phyloP scores from a whole-genome alignment of 1,140 invertebrate species.

The Antheraea mylitta region DNA sequence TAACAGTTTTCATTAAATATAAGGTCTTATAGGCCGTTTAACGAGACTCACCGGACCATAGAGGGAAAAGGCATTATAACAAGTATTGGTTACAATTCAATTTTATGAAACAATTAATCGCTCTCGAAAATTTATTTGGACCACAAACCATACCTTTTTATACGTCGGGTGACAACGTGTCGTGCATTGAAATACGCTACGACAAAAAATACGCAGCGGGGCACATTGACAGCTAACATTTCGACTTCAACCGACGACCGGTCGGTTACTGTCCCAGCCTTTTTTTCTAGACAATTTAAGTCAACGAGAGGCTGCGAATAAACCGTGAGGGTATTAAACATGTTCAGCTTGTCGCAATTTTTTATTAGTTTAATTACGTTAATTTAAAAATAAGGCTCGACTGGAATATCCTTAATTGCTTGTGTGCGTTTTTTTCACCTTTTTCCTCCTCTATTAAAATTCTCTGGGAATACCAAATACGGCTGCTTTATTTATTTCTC shows the following conservation, averaged over 20 bases:
- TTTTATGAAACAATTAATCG: background rate
- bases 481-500: background rate
- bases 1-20: too few species aligned
- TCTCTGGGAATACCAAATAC: background rate
- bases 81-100: too few species aligned
- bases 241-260: conserved; percentile 17
- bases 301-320: background rate
- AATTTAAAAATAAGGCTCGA: background rate
- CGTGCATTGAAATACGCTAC: conserved; percentile 28
- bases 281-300: conserved; percentile 12
- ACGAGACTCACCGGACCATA: too few species aligned
- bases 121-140: background rate
- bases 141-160: conserved; percentile 8
- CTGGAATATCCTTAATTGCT: background rate
- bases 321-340: background rate
- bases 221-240: conserved; percentile 33
- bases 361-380: conserved; percentile 10
- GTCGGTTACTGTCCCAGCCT: background rate
- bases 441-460: background rate
- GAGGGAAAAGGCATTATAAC: too few species aligned
- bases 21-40: too few species aligned
- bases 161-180: conserved; percentile 28
- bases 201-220: conserved; percentile 36
- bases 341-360: conserved; percentile 4
- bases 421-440: background rate